phyloP scores from a whole-genome alignment of 2,888 invertebrate species.

The Osmoderma eremita region DNA sequence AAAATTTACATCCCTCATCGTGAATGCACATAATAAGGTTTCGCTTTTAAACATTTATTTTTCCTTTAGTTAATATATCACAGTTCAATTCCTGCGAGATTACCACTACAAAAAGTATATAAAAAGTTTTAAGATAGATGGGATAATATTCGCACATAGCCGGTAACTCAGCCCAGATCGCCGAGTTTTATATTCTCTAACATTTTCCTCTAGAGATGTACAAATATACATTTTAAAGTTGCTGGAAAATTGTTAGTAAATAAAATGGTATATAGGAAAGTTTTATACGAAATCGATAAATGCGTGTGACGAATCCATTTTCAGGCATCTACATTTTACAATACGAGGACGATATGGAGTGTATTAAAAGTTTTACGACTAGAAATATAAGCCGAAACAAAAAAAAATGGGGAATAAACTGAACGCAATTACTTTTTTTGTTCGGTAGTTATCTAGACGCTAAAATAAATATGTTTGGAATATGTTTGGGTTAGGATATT shows the following conservation, averaged over 20 bases:
- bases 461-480: no score
- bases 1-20: not conserved
- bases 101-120: constrained; percentile 37
- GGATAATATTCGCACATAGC: constrained; percentile 36
- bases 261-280: constrained; percentile 17
- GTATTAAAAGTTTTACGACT: no score
- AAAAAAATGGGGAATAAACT: no score
- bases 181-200: constrained; percentile 21
- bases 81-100: constrained; percentile 27
- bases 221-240: constrained; percentile 31
- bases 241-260: constrained; percentile 29
- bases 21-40: constrained; percentile 15
- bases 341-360: no score
- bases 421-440: no score
- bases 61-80: constrained; percentile 34
- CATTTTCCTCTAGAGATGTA: constrained; percentile 35
- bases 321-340: not conserved
- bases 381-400: no score
- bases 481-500: no score
- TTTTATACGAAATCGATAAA: constrained; percentile 10
- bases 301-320: constrained; percentile 5
- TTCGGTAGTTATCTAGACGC: no score
- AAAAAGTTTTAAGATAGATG: constrained; percentile 38
- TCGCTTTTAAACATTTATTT: constrained; percentile 26
- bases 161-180: constrained; percentile 33